Evolutionary conservation across 1,140 invertebrate species (phyloP).

Genomic region (Littorina saxatilis): DNA sequence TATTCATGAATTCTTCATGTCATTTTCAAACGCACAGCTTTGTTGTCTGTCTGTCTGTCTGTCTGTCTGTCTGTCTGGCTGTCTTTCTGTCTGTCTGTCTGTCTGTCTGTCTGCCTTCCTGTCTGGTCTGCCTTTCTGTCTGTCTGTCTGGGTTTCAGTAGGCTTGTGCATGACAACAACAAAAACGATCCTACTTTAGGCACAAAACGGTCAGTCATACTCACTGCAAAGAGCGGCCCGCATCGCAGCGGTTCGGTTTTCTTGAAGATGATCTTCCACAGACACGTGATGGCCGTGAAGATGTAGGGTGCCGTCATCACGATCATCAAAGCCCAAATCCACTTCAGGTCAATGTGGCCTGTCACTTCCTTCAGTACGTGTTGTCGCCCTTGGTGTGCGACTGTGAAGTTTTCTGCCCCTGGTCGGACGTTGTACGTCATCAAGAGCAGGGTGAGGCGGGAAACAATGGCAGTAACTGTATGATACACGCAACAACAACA

Average conservation of each 20-base stretch:
- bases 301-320: slow-evolving; percentile 58
- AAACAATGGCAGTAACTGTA: slow-evolving; percentile 40
- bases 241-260: slow-evolving; percentile 46
- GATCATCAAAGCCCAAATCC: slow-evolving; percentile 63
- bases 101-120: too few relatives aligned
- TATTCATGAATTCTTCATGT: too few relatives aligned
- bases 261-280: slow-evolving; percentile 60
- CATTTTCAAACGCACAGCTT: too few relatives aligned
- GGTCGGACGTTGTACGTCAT: slow-evolving; percentile 53
- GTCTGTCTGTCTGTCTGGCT: too few relatives aligned
- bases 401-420: neutral
- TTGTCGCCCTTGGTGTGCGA: neutral
- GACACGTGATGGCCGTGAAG: slow-evolving; percentile 49
- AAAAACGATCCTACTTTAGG: too few relatives aligned
- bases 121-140: too few relatives aligned
- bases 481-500: neutral
- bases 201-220: too few relatives aligned
- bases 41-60: too few relatives aligned
- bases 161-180: too few relatives aligned
- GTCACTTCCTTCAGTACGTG: slow-evolving; percentile 25
- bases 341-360: slow-evolving; percentile 43
- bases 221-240: slow-evolving; percentile 51
- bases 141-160: too few relatives aligned
- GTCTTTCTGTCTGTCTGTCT: too few relatives aligned
- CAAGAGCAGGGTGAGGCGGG: slow-evolving; percentile 47